A percentile compares a stretch with the other conserved stretches of the same genome.
These are phyloP conservation scores for Catostomus latipinnis DNA, from an alignment of 2,797 vertebrate genomes.

Conservation along the genomic window DNA sequence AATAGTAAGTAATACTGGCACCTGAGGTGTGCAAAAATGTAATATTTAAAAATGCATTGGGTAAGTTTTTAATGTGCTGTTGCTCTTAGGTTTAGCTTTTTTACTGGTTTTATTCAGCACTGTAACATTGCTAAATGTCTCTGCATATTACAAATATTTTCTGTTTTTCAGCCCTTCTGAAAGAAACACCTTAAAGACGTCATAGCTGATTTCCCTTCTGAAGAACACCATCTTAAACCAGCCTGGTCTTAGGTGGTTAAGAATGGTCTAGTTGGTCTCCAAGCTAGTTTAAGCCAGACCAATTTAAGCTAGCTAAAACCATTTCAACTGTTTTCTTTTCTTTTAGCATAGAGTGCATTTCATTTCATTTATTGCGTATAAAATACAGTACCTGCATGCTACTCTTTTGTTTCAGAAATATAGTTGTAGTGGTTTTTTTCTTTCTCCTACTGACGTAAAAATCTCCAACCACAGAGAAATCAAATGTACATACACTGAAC, in stretches of 20 bases:
- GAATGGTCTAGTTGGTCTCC: no score
- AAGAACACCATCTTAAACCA: no score
- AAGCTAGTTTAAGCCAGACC: no score
- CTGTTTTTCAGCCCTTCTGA: no score
- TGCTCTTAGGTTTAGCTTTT: not conserved
- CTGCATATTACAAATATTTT: not conserved
- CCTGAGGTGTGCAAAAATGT: conserved; percentile 9
- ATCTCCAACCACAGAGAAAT: conserved; percentile 29
- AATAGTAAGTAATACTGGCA: conserved; percentile 1
- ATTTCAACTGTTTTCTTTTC: no score
- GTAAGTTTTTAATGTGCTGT: not conserved
- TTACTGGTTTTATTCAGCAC: not conserved
- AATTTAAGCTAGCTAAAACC: no score
- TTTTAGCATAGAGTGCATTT: not conserved
- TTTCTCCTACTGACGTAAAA: conserved; percentile 37
- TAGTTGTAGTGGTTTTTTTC: not conserved
- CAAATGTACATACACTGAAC: conserved; percentile 30
- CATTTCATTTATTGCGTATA: not conserved
- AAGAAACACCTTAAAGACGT: no score
- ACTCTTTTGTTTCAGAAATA: not conserved
- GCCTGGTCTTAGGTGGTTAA: no score
- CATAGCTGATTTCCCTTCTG: no score
- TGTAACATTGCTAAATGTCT: not conserved
- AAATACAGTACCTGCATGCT: not conserved
- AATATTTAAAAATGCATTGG: not conserved